Evolutionary conservation across 1,140 invertebrate species (phyloP).

Genomic region (Drosophila seguyi): DNA sequence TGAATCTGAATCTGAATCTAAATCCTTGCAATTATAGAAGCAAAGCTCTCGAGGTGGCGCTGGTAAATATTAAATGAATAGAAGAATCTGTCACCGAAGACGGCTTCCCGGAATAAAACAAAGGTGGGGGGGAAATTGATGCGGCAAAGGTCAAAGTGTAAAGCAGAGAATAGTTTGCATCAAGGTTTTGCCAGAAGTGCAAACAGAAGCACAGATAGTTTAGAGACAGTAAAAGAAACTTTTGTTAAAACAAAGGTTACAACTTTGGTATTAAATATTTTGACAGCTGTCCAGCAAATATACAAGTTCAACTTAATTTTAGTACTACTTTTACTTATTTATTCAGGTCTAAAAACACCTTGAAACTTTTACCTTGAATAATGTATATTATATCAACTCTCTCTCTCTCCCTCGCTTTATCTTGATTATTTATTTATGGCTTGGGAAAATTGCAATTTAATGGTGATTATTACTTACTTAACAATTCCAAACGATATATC

Average conservation of each 20-base stretch:
- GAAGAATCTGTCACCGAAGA: constrained; percentile 8
- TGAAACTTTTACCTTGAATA: too few species aligned
- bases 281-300: background rate
- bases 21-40: constrained; percentile 15
- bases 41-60: background rate
- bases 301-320: background rate
- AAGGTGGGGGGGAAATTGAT: background rate
- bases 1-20: background rate
- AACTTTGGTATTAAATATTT: background rate
- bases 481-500: background rate
- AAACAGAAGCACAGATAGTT: background rate
- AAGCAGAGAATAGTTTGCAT: constrained; percentile 6
- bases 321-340: background rate
- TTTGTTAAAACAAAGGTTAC: background rate
- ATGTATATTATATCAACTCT: background rate
- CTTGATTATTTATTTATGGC: background rate
- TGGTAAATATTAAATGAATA: constrained; percentile 14
- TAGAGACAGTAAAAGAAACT: background rate
- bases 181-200: background rate
- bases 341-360: background rate
- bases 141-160: constrained; percentile 30
- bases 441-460: background rate
- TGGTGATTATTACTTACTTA: background rate
- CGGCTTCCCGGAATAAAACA: background rate
- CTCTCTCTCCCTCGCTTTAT: background rate